Evolutionary conservation across 1,140 invertebrate genomes (phyloP).

Genomic region (Paraescarpia echinospica): DNA sequence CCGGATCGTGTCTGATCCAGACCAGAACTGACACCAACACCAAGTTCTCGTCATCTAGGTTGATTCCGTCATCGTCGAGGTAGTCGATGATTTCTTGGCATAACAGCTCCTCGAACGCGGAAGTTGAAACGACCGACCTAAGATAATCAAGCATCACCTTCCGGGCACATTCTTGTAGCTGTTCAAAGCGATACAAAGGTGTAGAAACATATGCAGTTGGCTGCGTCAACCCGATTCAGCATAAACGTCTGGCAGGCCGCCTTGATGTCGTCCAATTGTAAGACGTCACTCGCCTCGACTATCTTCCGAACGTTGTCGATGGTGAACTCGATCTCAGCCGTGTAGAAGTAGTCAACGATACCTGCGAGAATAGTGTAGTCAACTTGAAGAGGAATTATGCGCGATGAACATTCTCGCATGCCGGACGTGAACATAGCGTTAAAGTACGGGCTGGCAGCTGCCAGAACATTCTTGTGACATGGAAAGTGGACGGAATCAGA

Average conservation of each 20-base stretch:
- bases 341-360: constrained; percentile 22
- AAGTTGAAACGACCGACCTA: background rate
- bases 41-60: background rate
- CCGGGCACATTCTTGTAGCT: background rate
- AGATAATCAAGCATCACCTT: background rate
- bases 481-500: background rate
- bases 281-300: constrained; percentile 14
- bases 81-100: constrained; percentile 6
- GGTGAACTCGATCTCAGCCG: constrained; percentile 17
- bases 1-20: background rate
- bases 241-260: too few species aligned
- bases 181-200: background rate
- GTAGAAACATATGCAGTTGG: constrained; percentile 18
- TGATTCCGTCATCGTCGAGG: background rate
- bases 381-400: background rate
- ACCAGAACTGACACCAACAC: background rate
- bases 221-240: background rate
- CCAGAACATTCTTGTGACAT: background rate
- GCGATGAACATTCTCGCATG: background rate
- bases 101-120: background rate
- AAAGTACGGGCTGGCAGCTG: background rate
- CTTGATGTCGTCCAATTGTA: constrained; percentile 2
- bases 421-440: constrained; percentile 11
- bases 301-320: constrained; percentile 14
- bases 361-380: background rate